Conservation (phyloP, 2,888 invertebrate genomes). For the Deilephila elpenor region DNA sequence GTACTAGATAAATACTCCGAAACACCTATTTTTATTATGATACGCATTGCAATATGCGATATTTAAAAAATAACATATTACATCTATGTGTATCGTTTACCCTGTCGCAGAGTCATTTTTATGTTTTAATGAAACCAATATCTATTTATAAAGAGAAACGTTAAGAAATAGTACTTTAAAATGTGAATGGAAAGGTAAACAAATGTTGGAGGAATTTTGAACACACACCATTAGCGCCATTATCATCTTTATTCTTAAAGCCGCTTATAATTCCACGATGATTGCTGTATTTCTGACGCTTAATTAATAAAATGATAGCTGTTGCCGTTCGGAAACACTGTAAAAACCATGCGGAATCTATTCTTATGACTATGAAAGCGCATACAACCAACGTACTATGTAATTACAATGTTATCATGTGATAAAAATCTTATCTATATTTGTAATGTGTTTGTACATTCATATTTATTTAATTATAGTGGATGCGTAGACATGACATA, state of each 20-base stretch:
- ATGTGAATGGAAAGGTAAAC: background rate
- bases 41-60: background rate
- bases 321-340: background rate
- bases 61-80: background rate
- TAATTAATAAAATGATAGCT: background rate
- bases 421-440: constrained; percentile 3
- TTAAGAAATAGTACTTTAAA: background rate
- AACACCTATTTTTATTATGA: background rate
- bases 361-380: background rate
- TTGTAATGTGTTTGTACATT: constrained; percentile 6
- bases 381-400: background rate
- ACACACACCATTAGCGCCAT: constrained; percentile 5
- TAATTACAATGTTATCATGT: background rate
- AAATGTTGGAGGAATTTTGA: background rate
- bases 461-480: background rate
- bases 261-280: too few species aligned
- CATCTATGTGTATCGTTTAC: background rate
- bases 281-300: too few species aligned
- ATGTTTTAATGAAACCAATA: background rate
- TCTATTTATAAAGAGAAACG: background rate
- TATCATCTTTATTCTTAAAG: too few species aligned
- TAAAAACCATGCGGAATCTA: background rate
- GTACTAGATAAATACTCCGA: background rate
- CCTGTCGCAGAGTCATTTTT: constrained; percentile 10
- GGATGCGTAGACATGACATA: background rate